Base-by-base conservation (phyloP, 1,140 invertebrate species). In the Mamestra configurata region DNA sequence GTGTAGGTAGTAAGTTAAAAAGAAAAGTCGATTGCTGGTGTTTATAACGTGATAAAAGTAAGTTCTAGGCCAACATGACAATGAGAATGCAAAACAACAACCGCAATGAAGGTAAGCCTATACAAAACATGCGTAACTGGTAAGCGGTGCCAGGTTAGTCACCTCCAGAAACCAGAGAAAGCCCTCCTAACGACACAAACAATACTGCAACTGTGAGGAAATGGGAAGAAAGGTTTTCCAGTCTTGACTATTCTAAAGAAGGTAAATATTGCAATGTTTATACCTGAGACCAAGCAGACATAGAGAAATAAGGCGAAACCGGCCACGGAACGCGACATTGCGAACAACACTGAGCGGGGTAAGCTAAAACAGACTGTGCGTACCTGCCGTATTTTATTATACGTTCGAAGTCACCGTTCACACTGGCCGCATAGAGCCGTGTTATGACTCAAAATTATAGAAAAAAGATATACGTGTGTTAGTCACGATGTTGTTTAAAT, bases 321-420 rank as follows among this genome's bases (percentile, higher is more conserved):
- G 55, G 55, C 55, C 55, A 57, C 55, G 11, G 24, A 57, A 27
- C 55, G 55, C 55, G 55, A 57, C 55, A 57, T 57, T 2, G 24
- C 55, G 55, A 57, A 27, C 55, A 31, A 13, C 55, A 57, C 55
- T 57, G 55, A 27, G 22, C 24, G 55, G 10, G 8, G 27, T 5
- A 31, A 31, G 6, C 7, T 22, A 24, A 27, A 31, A 57, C 55
- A 57, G 13, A 27, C 55, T 20, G 22, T 4, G 15, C 55, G 4
- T 15, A 15, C 10, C 24, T 27, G 22, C 55, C 5, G 24, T 27
- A 27, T 57, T 57, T 57, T 57, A 57, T 57, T 57, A 24, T 13
- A 24, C 20, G 53, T 24, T 13, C 20, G 46, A 55, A 24, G 20
- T 20, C 20, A 55, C 24, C 22, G 24, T 27, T 31, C 27, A 31